Base-by-base conservation (phyloP, 2,797 vertebrate genomes). In the Threskiornis aethiopicus region DNA sequence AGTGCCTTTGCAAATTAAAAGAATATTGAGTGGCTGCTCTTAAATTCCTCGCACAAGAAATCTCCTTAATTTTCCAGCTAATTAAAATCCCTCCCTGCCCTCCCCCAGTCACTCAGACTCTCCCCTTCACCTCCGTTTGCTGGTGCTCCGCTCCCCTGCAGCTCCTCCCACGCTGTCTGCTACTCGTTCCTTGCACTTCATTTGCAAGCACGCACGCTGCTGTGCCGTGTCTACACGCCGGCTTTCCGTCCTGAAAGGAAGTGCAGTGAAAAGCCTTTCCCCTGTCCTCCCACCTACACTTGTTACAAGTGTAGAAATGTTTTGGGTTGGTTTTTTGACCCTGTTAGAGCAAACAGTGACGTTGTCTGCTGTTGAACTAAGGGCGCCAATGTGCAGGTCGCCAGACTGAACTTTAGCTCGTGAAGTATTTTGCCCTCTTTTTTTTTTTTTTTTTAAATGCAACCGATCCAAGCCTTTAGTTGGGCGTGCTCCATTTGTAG, bases 1-100 rank as follows among this genome's bases (percentile, higher is more conserved):
- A 94, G 84, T 72, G 86, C 86, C 42, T 90, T n/a, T 79, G 77
- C 29, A 37, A 39, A 86, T 76, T 54, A 47, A 86, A 37, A 94
- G 65, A 65, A 14, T 64, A 28, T 35, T 16, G 35, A 90, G 65
- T 20, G 76, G 57, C 72, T 88, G 25, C 59, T 93, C 19, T 77
- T 58, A 70, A 78, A 84, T 81, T 90, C 86, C 84, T 87, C 85
- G 61, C 83, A 44, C 3, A 0, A 55, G 35, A 52, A 84, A 26
- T 31, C 2, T 46, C 54, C 80, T 8, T 61, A 21, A 29, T 90
- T 93, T 79, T 51, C 5, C 1, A 64, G 59, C 71, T n/a, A 20
- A 46, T 72, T 44, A 26, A 81, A 90, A 58, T 52, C 35, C 58
- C 15, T 44, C 51, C 62, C 52, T 14, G 26, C 1, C 11, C 58